Conservation (phyloP, 2,113 vertebrate species). For the Tragelaphus buxtoni region DNA sequence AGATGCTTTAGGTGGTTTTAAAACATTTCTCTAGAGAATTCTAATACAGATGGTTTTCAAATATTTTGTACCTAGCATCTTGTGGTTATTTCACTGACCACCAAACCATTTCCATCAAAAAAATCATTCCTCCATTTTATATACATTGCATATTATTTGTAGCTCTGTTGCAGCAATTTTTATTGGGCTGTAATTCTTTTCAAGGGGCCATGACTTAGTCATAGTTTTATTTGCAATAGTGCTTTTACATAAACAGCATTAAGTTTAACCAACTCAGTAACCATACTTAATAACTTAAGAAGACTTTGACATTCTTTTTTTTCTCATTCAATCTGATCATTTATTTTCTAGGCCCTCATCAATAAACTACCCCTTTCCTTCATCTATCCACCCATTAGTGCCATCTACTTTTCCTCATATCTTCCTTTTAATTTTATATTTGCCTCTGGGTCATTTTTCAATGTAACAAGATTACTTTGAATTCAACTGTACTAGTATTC, state of each 20-base stretch:
- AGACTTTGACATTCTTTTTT: neutral
- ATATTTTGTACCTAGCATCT: neutral
- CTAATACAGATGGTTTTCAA: neutral
- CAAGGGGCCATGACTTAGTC: neutral
- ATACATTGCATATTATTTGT: neutral
- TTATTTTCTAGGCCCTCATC: neutral
- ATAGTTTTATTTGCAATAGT: conserved; percentile 18
- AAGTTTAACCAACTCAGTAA: neutral
- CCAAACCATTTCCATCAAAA: neutral
- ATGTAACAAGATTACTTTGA: neutral
- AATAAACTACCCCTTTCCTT: neutral
- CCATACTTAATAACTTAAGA: neutral
- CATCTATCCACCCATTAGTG: neutral
- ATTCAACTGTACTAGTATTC: neutral
- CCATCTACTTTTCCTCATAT: neutral
- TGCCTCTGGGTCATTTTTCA: neutral
- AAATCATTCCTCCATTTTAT: neutral
- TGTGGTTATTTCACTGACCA: neutral
- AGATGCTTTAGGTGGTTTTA: neutral
- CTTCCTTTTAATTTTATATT: conserved; percentile 12
- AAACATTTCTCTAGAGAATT: neutral
- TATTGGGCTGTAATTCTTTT: neutral
- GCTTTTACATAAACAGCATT: conserved; percentile 10
- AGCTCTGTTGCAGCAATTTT: neutral
- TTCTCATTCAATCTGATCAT: neutral